Conservation (phyloP, 1,140 invertebrate species). For the Camponotus pennsylvanicus region DNA sequence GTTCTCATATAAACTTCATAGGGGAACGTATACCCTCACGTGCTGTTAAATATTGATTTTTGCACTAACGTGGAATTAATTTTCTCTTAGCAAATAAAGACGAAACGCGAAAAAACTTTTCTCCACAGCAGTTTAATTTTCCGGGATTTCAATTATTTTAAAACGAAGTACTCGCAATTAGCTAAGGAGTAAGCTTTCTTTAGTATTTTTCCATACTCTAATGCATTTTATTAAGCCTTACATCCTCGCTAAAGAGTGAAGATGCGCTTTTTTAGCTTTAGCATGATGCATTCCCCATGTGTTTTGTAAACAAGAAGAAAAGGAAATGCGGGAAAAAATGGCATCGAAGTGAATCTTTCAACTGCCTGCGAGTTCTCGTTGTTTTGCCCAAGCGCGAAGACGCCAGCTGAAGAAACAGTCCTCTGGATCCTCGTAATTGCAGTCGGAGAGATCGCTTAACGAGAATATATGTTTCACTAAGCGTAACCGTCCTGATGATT, state of each 20-base stretch:
- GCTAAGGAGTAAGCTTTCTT: neutral
- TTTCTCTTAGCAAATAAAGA: neutral
- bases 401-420: constrained; percentile 48
- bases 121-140: neutral
- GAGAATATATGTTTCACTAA: neutral
- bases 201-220: neutral
- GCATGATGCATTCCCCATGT: constrained; percentile 13
- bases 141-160: neutral
- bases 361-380: constrained; percentile 6
- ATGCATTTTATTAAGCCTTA: neutral
- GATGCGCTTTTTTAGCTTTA: constrained; percentile 35
- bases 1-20: neutral
- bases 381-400: neutral
- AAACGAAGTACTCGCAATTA: constrained; percentile 11
- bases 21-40: neutral
- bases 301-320: constrained; percentile 24
- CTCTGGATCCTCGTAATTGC: constrained; percentile 44
- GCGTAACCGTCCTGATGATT: constrained; percentile 21
- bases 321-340: neutral
- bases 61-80: neutral
- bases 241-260: constrained; percentile 11
- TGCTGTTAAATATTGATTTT: neutral
- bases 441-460: constrained; percentile 13
- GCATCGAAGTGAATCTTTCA: constrained; percentile 31
- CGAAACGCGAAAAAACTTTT: neutral